These are phyloP conservation scores for Andrena cerasifolii DNA, from an alignment of 1,140 invertebrate genomes.

Conservation along the genomic window DNA sequence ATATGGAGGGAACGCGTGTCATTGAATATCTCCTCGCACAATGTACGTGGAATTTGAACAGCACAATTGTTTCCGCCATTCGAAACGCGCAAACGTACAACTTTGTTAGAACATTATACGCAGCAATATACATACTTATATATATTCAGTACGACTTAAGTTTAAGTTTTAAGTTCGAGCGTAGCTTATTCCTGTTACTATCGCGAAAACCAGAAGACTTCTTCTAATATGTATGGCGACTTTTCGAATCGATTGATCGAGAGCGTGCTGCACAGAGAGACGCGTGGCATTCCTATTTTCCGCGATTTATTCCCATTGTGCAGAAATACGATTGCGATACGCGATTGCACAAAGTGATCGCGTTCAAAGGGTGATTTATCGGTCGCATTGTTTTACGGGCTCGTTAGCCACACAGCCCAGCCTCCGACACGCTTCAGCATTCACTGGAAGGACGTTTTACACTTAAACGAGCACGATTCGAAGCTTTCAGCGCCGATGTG, in stretches of 20 bases:
- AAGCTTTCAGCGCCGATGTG: background rate
- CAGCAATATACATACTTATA: conserved; percentile 1
- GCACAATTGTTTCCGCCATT: conserved; percentile 16
- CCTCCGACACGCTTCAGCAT: background rate
- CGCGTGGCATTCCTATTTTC: background rate
- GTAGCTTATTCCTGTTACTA: background rate
- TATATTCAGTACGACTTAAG: conserved; percentile 3
- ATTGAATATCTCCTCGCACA: background rate
- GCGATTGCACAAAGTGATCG: conserved; percentile 2
- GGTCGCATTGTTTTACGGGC: conserved; percentile 8
- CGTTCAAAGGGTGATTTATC: conserved; percentile 15
- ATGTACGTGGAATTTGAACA: background rate
- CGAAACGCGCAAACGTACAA: background rate
- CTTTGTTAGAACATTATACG: background rate
- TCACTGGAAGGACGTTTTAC: background rate
- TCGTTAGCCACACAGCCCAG: background rate
- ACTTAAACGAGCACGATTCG: conserved; percentile 12
- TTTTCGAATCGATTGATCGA: background rate
- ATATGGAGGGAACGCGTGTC: background rate
- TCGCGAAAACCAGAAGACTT: background rate
- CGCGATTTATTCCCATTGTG: background rate
- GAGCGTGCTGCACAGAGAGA: background rate
- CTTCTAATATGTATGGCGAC: background rate
- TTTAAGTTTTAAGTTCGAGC: background rate
- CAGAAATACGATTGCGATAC: background rate